A percentile compares a stretch with the other conserved stretches of the same genome.
These are phyloP conservation scores for Ceratina calcarata DNA, from an alignment of 1,140 invertebrate species.

Conservation along the genomic window DNA sequence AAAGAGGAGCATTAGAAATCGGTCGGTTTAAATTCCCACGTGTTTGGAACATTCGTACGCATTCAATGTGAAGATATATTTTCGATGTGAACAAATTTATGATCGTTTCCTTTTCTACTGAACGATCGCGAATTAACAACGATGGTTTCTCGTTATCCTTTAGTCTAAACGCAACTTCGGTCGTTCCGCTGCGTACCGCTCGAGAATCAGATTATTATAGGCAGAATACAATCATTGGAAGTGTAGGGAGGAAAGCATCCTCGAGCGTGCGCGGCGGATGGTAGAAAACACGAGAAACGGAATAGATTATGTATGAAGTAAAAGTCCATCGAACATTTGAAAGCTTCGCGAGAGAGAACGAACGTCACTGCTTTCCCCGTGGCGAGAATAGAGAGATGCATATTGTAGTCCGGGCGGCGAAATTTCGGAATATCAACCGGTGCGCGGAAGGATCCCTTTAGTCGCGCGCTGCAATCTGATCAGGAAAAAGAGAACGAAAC, in stretches of 20 bases:
- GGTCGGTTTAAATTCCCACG: too few species aligned
- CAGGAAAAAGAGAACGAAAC: constrained; percentile 28
- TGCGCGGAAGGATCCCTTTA: constrained; percentile 17
- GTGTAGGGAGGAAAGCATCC: not conserved
- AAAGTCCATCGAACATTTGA: not conserved
- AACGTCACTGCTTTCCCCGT: constrained; percentile 50
- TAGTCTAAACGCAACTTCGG: not conserved
- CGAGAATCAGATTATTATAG: not conserved
- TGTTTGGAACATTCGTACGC: too few species aligned
- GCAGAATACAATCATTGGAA: not conserved
- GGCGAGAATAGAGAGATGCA: not conserved
- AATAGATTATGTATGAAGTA: not conserved
- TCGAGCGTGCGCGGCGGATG: constrained; percentile 13
- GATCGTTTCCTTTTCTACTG: too few species aligned
- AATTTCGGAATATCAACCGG: not conserved
- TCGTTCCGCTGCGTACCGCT: not conserved
- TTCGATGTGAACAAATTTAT: too few species aligned
- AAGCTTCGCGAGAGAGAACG: constrained; percentile 56
- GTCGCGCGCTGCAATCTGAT: constrained; percentile 17
- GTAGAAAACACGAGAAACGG: constrained; percentile 3
- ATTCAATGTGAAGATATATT: too few species aligned
- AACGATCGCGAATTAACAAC: too few species aligned
- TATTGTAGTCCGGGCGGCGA: not conserved
- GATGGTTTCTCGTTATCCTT: too few species aligned
- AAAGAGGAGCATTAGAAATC: too few species aligned